Base-by-base conservation (phyloP, 2,888 invertebrate species). In the Drosophila formosana region DNA sequence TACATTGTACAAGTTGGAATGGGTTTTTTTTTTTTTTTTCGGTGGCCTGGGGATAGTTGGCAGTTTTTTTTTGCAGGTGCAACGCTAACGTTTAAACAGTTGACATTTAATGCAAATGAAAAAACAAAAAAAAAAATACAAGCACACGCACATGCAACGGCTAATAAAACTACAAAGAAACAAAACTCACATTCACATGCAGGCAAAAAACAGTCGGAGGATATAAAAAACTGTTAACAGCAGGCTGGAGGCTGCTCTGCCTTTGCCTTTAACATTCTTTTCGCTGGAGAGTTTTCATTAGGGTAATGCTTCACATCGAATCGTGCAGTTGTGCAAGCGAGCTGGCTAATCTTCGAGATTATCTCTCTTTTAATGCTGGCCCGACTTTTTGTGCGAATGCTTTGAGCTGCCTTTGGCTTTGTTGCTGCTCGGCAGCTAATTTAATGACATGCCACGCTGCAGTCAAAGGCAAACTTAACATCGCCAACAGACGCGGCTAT, bases 71-170 rank as follows among this genome's bases (percentile, higher is more conserved):
- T 34, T 23, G 8, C 32, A 61, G 78, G 84, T 86, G 84, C 84
- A 78, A 74, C 50, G 61, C 81, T 78, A 82, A 58, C 56, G 56
- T 60, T 75, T 75, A 72, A 76, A 60, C 66, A 72, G 53, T 63
- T 71, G 66, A 37, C 62, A 68, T 43, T 32, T 23, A 23, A 56
- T 57, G 52, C 62, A 72, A 56, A n/a, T 9, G 26, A 8, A 28
- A 23, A 3, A 32, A 6, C 13, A 39, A 39, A 39, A 13, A 13
- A 5, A n/a, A 39, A 13, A 5, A 18, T 3, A 41, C 2, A 5
- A 5, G 18, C 39, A 41, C 39, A 37, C 37, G 37, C n/a, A 37
- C 37, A 37, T 37, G 37, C 37, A 37, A n/a, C 4, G 4, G 11
- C 28, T 39, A 32, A 26, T 4, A 9, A 4, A 51, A 56, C 45